Conservation (phyloP, 2,888 invertebrate genomes). For the Penaeus monodon region DNA sequence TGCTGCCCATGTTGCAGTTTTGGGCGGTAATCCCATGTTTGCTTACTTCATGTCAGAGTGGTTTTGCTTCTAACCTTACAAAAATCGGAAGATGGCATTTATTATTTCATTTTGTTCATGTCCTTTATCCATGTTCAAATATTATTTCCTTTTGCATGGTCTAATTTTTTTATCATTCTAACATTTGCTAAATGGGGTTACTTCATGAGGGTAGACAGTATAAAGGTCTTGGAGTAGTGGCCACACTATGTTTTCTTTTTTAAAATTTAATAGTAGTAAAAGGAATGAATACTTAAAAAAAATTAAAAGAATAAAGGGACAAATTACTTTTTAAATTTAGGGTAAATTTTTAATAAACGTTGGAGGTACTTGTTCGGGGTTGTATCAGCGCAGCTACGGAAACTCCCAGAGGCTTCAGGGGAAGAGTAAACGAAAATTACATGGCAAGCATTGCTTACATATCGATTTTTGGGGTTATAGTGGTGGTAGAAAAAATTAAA, state of each 20-base stretch:
- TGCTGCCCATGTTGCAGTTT: constrained; percentile 89
- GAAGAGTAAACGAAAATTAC: constrained; percentile 32
- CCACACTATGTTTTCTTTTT: background rate
- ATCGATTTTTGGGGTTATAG: background rate
- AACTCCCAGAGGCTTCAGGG: constrained; percentile 24
- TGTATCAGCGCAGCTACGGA: constrained; percentile 71
- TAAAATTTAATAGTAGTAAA: background rate
- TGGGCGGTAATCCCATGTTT: constrained; percentile 95
- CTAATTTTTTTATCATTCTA: background rate
- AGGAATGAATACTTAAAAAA: background rate
- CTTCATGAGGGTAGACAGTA: too few relatives aligned
- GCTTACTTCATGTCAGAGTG: constrained; percentile 94
- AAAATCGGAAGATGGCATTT: constrained; percentile 80
- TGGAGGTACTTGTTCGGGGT: constrained; percentile 92
- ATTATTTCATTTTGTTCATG: background rate
- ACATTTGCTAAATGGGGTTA: too few relatives aligned
- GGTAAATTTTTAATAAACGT: constrained; percentile 96
- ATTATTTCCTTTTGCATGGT: background rate
- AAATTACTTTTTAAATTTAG: constrained; percentile 71
- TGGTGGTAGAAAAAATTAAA: background rate
- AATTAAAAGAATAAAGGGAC: background rate
- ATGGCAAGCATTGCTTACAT: background rate
- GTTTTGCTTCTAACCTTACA: constrained; percentile 92
- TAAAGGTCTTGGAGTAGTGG: too few relatives aligned
- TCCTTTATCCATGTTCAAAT: background rate